A percentile compares a stretch with the other conserved stretches of the same genome.
Evolutionary conservation across 2,113 vertebrate species (phyloP).

Genomic region (Chloropsis cyanopogon): DNA sequence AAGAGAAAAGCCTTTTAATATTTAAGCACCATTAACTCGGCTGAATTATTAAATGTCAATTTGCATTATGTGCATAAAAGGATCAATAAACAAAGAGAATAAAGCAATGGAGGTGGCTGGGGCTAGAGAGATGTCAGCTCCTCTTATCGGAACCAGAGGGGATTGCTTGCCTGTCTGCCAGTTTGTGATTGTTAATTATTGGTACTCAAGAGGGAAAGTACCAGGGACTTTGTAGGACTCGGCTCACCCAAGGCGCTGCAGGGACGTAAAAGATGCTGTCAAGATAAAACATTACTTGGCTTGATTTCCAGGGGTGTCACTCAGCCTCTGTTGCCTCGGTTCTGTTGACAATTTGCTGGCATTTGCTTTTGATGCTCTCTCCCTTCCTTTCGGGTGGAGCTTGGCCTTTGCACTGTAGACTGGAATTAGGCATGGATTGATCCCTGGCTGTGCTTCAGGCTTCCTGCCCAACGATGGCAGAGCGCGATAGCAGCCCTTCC

Average conservation of each 20-base stretch:
- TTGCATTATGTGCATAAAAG: slow-evolving; percentile 75
- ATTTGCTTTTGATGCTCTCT: neutral
- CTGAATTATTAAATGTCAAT: slow-evolving; percentile 79
- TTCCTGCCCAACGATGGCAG: accelerated
- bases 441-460: neutral
- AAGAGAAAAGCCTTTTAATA: slow-evolving; percentile 76
- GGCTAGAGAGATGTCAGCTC: slow-evolving; percentile 50
- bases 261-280: neutral
- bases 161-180: neutral
- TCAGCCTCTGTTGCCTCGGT: neutral
- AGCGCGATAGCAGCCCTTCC: neutral
- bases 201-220: neutral
- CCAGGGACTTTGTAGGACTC: neutral
- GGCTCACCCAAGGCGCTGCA: neutral
- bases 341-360: neutral
- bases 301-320: neutral
- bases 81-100: slow-evolving; percentile 71
- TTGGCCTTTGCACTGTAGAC: neutral
- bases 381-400: neutral
- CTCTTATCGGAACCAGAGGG: slow-evolving; percentile 31
- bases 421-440: neutral
- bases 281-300: slow-evolving; percentile 31
- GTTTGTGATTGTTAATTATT: slow-evolving; percentile 24
- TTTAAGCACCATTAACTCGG: slow-evolving; percentile 75
- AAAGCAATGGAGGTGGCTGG: neutral